Percentiles rank a stretch among this genome's conserved stretches.
These are phyloP conservation scores for Malacoraja senta DNA, from an alignment of 2,797 vertebrate species.

Conservation along the genomic window DNA sequence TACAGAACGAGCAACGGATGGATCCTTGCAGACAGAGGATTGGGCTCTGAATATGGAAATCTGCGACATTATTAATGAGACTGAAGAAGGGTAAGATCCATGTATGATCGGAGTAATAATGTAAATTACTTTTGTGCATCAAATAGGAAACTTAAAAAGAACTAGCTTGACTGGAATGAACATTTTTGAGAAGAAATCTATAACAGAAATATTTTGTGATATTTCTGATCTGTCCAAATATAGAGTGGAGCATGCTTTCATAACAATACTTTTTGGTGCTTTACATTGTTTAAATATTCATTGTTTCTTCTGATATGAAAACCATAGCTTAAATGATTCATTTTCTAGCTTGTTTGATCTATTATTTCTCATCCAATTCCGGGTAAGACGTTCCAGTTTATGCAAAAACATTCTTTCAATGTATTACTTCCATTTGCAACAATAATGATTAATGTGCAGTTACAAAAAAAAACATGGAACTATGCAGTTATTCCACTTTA, in stretches of 20 bases:
- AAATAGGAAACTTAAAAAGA: neutral
- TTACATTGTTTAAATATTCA: neutral
- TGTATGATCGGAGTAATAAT: neutral
- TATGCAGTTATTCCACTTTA: neutral
- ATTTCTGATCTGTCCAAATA: neutral
- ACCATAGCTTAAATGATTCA: neutral
- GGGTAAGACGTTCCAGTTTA: neutral
- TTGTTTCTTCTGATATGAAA: neutral
- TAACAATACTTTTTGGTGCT: neutral
- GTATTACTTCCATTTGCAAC: neutral
- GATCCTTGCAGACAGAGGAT: constrained; percentile 91
- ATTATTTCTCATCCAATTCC: neutral
- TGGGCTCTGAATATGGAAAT: constrained; percentile 99
- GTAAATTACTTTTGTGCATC: neutral
- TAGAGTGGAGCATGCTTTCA: neutral
- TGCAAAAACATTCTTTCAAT: neutral
- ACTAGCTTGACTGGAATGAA: neutral
- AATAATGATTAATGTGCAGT: neutral
- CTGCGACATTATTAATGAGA: constrained; percentile 98
- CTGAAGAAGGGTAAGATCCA: constrained; percentile 84
- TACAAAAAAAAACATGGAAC: neutral
- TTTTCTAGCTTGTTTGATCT: neutral
- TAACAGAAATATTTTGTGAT: neutral
- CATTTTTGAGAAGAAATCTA: neutral
- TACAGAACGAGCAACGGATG: constrained; percentile 92